Evolutionary conservation across 2,797 vertebrate genomes (phyloP).

Genomic region (Pygocentrus nattereri): DNA sequence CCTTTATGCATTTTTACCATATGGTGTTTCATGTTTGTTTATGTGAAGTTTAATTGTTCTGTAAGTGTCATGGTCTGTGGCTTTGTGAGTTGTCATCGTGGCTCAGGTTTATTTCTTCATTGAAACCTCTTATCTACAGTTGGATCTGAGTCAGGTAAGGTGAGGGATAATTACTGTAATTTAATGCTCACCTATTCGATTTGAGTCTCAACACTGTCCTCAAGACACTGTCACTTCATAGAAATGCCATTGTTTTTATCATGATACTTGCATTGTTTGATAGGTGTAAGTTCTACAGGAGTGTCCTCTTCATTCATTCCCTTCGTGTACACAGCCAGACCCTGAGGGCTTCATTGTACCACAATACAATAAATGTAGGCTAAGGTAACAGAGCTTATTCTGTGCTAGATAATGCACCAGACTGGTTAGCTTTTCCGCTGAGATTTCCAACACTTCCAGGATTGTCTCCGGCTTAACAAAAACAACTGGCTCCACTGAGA

Average conservation of each 20-base stretch:
- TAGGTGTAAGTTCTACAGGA: constrained; percentile 14
- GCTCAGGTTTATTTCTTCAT: too few relatives aligned
- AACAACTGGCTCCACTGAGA: neutral
- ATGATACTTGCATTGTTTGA: constrained; percentile 21
- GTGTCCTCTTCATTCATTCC: constrained; percentile 14
- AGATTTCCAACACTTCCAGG: constrained; percentile 22
- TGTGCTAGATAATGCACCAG: constrained; percentile 14
- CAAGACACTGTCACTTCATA: neutral
- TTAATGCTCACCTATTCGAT: neutral
- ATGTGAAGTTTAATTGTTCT: too few relatives aligned
- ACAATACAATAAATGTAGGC: constrained; percentile 17
- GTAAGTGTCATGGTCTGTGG: too few relatives aligned
- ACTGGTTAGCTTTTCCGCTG: constrained; percentile 22
- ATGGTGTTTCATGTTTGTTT: too few relatives aligned
- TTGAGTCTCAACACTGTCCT: neutral
- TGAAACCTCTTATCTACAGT: neutral
- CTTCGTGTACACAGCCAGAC: constrained; percentile 4
- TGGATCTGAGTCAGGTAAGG: neutral
- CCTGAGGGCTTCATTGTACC: neutral
- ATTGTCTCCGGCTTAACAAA: constrained; percentile 3
- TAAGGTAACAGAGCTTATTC: constrained; percentile 13
- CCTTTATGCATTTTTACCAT: too few relatives aligned
- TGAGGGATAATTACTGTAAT: constrained; percentile 5
- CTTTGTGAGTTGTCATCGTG: too few relatives aligned
- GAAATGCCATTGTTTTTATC: constrained; percentile 16